These are phyloP conservation scores for Galleria mellonella DNA, from an alignment of 1,140 invertebrate species.

Conservation along the genomic window DNA sequence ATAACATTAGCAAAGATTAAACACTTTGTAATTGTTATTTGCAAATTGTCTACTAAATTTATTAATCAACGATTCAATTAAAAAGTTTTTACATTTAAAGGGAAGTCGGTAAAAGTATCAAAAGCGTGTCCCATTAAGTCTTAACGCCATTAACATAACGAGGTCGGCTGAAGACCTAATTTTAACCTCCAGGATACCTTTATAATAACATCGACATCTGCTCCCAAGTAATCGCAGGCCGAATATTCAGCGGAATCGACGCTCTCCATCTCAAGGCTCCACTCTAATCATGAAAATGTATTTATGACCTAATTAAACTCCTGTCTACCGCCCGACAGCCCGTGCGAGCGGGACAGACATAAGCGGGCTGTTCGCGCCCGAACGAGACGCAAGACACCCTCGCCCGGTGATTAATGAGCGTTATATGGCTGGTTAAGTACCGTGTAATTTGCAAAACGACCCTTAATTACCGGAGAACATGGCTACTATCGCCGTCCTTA, in stretches of 20 bases:
- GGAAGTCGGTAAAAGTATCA: neutral
- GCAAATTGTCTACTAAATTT: no score
- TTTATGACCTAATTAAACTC: constrained; percentile 74
- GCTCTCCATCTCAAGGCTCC: constrained; percentile 12
- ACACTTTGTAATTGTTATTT: no score
- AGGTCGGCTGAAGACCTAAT: constrained; percentile 16
- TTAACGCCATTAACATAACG: constrained; percentile 14
- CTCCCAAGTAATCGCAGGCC: constrained; percentile 18
- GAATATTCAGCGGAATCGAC: constrained; percentile 23
- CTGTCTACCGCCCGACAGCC: constrained; percentile 35
- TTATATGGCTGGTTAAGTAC: constrained; percentile 76
- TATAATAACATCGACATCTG: constrained; percentile 34
- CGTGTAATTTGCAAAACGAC: constrained; percentile 77
- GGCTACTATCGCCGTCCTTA: constrained; percentile 59
- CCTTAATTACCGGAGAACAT: constrained; percentile 73
- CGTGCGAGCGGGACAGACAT: constrained; percentile 21
- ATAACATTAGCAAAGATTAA: no score
- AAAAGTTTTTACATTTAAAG: no score
- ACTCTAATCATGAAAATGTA: constrained; percentile 69
- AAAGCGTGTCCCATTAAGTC: constrained; percentile 4
- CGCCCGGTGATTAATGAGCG: constrained; percentile 71
- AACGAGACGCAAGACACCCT: constrained; percentile 33
- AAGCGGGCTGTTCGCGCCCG: constrained; percentile 10
- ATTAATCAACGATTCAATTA: no score
- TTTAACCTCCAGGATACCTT: constrained; percentile 17